Percentiles rank a stretch among this genome's conserved stretches.
These are phyloP conservation scores for Pungitius pungitius DNA, from an alignment of 2,113 vertebrate genomes.

Conservation along the genomic window DNA sequence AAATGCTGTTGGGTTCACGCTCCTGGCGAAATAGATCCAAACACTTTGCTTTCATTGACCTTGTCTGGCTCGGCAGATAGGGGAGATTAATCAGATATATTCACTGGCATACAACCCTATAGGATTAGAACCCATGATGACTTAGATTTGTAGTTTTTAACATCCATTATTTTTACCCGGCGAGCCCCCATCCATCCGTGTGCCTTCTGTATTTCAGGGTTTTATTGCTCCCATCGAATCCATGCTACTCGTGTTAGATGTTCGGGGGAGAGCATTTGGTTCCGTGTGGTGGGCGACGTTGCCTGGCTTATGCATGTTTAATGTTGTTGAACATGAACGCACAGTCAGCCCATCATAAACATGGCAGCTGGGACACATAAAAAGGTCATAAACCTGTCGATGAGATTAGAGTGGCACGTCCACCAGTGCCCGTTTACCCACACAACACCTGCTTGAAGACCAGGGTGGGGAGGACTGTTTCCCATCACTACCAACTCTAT, in stretches of 20 bases:
- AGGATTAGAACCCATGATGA: slow-evolving; percentile 55
- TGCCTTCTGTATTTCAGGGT: slow-evolving; percentile 52
- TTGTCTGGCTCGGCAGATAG: slow-evolving; percentile 42
- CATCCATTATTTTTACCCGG: slow-evolving; percentile 43
- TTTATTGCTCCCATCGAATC: slow-evolving; percentile 55
- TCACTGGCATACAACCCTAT: slow-evolving; percentile 26
- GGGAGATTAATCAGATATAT: slow-evolving; percentile 60
- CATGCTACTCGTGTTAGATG: slow-evolving; percentile 40
- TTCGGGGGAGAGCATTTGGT: slow-evolving; percentile 48
- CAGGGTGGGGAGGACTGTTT: slow-evolving; percentile 53
- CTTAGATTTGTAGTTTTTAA: slow-evolving; percentile 47
- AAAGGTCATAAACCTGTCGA: slow-evolving; percentile 79
- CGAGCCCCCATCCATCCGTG: slow-evolving; percentile 37
- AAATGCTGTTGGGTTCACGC: slow-evolving; percentile 44
- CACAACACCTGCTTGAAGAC: slow-evolving; percentile 74
- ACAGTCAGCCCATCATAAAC: slow-evolving; percentile 79
- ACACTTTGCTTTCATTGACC: slow-evolving; percentile 48
- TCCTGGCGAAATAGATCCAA: slow-evolving; percentile 48
- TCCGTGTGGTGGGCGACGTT: slow-evolving; percentile 52
- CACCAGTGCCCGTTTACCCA: slow-evolving; percentile 73
- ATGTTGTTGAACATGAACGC: slow-evolving; percentile 81
- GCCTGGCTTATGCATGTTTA: slow-evolving; percentile 80
- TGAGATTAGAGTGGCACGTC: slow-evolving; percentile 78
- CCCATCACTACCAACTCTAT: slow-evolving; percentile 14
- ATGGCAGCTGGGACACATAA: slow-evolving; percentile 77